Base-by-base conservation (phyloP, 2,888 invertebrate species). In the Amphipoea oculea region DNA sequence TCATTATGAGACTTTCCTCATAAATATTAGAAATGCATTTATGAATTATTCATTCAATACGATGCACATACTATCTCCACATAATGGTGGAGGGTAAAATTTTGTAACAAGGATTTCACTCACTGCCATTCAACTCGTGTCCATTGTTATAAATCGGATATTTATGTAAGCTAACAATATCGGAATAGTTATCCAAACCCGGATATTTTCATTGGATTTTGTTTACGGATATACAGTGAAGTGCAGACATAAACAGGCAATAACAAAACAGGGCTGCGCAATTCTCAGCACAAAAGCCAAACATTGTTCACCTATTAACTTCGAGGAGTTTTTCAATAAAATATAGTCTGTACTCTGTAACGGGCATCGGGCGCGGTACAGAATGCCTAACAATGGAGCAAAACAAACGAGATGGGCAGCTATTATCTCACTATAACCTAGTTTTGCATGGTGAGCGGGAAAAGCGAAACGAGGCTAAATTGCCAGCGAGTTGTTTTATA, bases 371-470 rank as follows among this genome's bases (percentile, higher is more conserved):
- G 87, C 88, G 88, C 89, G 87, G 90, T 85, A 84, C 90, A 91
- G 90, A 94, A 93, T 91, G 90, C 92, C 92, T 91, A 94, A 95
- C 94, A 95, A 93, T 93, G 86, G 88, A 91, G 89, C 90, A 92
- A 93, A 93, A 94, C 92, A 91, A 92, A 89, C 93, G 90, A 91
- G 91, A 92, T 92, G 91, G 91, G 90, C 91, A 90, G 90, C 90
- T 92, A 93, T 94, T 95, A 95, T 95, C 92, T 93, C 92, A 90
- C 91, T 92, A 92, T 94, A 95, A 94, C 94, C 94, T 91, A 95
- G 94, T 95, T 95, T 88, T 89, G 89, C 83, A 87, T 87, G 85
- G 88, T 89, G 85, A 89, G 88, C 88, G 90, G 90, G 89, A 92
- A 91, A 92, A 93, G 89, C 89, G 89, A 91, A 94, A 92, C 92